Base-by-base conservation (phyloP, 2,888 invertebrate species). In the Drosophila setosimentum region DNA sequence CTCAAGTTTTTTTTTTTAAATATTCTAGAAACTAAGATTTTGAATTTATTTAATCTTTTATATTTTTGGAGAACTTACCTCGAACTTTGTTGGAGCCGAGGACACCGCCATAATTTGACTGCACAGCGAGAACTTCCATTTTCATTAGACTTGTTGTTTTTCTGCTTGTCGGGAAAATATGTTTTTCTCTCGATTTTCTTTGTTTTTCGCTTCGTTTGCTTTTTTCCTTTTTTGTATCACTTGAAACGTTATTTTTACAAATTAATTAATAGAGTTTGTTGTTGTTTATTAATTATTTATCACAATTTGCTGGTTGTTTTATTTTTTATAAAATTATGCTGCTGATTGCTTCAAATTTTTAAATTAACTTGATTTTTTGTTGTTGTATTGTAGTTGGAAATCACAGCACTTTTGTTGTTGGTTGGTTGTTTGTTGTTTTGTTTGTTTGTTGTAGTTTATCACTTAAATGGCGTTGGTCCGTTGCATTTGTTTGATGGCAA, bases 391-490 rank as follows among this genome's bases (percentile, higher is more conserved):
- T 91, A 89, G 87, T 90, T 78, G 84, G 84, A 90, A 90, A 90
- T 90, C 90, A 90, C 90, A 90, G 90, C 90, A 90, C 90, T 86
- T 89, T 83, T 87, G 80, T 85, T 78, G 73, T 81, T 80, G 65
- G 51, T 68, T 71, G 72, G 72, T 82, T 53, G 62, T 78, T 75
- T 54, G 21, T 33, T 53, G 33, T 29, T 50, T 82, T 51, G 57
- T 77, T 74, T 50, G 16, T 33, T 53, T 53, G 51, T 53, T 70
- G 74, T 82, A 76, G 78, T 78, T 68, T 91, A 90, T 89, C 91
- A 90, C 90, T 91, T 91, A 78, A 83, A 90, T 90, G 91, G 90
- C 90, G 90, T 88, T 91, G 91, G 89, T 90, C 90, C 90, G 91
- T 90, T 90, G 80, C 89, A 89, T 84, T 88, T 89, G 79, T 88